These are phyloP conservation scores for Drosophila sordidula DNA, from an alignment of 2,888 invertebrate species.

Conservation along the genomic window DNA sequence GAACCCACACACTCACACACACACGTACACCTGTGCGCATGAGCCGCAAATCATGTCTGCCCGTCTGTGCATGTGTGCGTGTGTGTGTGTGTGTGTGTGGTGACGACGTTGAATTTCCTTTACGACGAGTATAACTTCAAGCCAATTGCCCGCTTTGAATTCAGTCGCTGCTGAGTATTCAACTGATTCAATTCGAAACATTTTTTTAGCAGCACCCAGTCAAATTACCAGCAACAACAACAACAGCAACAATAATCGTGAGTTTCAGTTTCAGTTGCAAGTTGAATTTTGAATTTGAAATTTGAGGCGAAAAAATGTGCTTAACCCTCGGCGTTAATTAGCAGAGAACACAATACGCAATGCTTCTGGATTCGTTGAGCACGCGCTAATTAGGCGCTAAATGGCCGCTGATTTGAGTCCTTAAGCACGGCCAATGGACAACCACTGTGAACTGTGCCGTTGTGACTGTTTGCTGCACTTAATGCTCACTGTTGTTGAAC, in stretches of 20 bases:
- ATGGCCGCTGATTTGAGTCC: conserved; percentile 13
- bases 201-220: conserved; percentile 7
- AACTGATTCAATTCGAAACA: conserved; percentile 70
- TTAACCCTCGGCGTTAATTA: conserved; percentile 21
- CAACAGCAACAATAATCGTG: too few relatives aligned
- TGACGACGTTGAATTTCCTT: conserved; percentile 67
- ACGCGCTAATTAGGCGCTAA: conserved; percentile 44
- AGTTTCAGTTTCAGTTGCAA: conserved; percentile 2
- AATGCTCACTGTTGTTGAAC: conserved; percentile 37
- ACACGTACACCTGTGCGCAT: conserved; percentile 11
- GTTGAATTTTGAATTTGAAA: too few relatives aligned
- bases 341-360: conserved; percentile 12
- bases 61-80: conserved; percentile 3
- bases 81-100: conserved; percentile 28
- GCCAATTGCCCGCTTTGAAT: conserved; percentile 73
- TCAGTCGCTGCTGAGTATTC: conserved; percentile 82
- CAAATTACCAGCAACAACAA: conserved; percentile 21
- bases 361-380: conserved; percentile 35
- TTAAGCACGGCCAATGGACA: conserved; percentile 12
- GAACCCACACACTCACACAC: not conserved
- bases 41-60: conserved; percentile 40
- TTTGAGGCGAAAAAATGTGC: too few relatives aligned
- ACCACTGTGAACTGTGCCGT: conserved; percentile 29
- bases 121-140: conserved; percentile 80
- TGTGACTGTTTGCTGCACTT: conserved; percentile 12